Evolutionary conservation across 2,797 vertebrate genomes (phyloP), one percentile per base, ranked within the genome.

Genomic region (Microchirus variegatus): DNA sequence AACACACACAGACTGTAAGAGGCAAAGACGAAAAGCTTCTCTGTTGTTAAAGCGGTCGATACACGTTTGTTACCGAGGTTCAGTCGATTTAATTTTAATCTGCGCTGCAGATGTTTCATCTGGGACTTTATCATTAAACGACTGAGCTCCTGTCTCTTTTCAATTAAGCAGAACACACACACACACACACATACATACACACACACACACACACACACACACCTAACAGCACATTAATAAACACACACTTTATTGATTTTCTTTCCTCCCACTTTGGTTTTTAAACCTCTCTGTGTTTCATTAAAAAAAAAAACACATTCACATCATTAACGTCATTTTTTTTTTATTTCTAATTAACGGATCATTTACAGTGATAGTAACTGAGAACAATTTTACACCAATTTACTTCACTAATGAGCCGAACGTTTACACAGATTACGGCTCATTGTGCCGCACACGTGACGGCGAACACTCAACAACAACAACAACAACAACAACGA

Each of bases 391-490:
- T 57, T 65, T 63, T 40, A 53, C 35, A 10, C 50, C 53, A 58
- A 62, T 73, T 78, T 58, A 19, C 15, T 3, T 43, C n/a, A 10
- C 10, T 38, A 71, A 61, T 68, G 59, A 69, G 54, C 47, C 40
- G 37, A 70, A 59, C 36, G 74, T 69, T 75, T 61, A 55, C 42
- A 16, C 46, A 63, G 52, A 67, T 58, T 61, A 49, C 11, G 40
- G 50, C 48, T 56, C 42, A 65, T 80, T 63, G 63, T 45, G 70
- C 57, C 59, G 10, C 66, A n/a, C n/a, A n/a, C n/a, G n/a, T n/a
- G n/a, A n/a, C n/a, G n/a, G n/a, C n/a, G n/a, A n/a, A n/a, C n/a
- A n/a, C n/a, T n/a, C n/a, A n/a, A n/a, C n/a, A n/a, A n/a, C n/a
- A n/a, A n/a, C n/a, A n/a, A n/a, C n/a, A n/a, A n/a, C n/a, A n/a